A percentile compares a stretch with the other conserved stretches of the same genome.
These are phyloP conservation scores for Caranx ignobilis DNA, from an alignment of 2,113 vertebrate species.

Conservation along the genomic window DNA sequence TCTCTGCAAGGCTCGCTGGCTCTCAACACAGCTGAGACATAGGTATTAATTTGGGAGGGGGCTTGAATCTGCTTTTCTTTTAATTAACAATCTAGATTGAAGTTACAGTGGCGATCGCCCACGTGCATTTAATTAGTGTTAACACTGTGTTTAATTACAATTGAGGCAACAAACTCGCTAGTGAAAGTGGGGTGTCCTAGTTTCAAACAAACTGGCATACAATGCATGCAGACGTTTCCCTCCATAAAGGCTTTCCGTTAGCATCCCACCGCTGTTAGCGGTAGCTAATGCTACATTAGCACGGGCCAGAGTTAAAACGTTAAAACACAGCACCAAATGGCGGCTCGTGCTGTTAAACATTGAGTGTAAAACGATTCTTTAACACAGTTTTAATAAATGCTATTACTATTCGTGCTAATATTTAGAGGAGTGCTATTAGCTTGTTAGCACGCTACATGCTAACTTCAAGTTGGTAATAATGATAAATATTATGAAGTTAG, in stretches of 20 bases:
- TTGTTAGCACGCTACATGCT: slow-evolving; percentile 67
- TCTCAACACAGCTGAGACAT: slow-evolving; percentile 71
- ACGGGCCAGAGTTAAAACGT: neutral
- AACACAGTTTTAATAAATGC: neutral
- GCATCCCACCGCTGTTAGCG: neutral
- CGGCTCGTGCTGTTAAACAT: neutral
- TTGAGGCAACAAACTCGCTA: neutral
- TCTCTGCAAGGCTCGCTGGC: slow-evolving; percentile 69
- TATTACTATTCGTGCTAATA: neutral
- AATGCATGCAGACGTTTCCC: slow-evolving; percentile 73
- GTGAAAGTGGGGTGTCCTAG: slow-evolving; percentile 53
- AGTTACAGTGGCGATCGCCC: slow-evolving; percentile 19
- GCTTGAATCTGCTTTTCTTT: slow-evolving; percentile 34
- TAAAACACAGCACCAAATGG: neutral
- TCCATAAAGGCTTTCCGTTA: slow-evolving; percentile 60
- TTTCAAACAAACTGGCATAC: slow-evolving; percentile 52
- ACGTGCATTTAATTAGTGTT: neutral
- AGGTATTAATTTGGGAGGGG: slow-evolving; percentile 74
- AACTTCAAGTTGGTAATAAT: neutral
- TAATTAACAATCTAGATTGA: slow-evolving; percentile 5
- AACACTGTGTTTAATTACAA: neutral
- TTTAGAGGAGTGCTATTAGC: slow-evolving; percentile 26
- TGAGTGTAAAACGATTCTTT: neutral
- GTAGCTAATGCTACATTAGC: neutral
- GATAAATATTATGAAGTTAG: neutral